phyloP scores from a whole-genome alignment of 2,113 vertebrate species.

The Chlorodrepanis virens region DNA sequence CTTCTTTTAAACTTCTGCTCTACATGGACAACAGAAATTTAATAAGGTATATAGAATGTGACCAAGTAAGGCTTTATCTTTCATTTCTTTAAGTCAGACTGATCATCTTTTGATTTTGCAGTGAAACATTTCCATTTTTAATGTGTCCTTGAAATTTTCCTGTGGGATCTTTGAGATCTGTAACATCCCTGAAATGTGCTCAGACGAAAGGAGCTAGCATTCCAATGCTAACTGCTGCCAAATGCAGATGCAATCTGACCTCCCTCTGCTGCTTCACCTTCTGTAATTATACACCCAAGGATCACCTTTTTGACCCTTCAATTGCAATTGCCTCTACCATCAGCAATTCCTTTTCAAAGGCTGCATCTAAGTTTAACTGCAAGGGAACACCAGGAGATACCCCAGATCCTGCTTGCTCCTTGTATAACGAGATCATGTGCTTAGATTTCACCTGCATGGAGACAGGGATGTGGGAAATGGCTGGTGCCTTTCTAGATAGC shows the following conservation, averaged over 20 bases:
- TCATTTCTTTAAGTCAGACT: background rate
- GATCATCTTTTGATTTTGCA: background rate
- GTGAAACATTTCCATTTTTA: background rate
- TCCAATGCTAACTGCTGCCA: background rate
- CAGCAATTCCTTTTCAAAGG: constrained; percentile 19
- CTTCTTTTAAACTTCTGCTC: background rate
- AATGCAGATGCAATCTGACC: constrained; percentile 24
- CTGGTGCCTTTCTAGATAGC: background rate
- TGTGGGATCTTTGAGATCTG: background rate
- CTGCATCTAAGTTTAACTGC: background rate
- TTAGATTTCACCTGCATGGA: constrained; percentile 33
- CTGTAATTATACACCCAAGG: constrained; percentile 36
- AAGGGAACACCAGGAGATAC: constrained; percentile 40
- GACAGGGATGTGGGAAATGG: background rate
- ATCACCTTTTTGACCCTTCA: constrained; percentile 28
- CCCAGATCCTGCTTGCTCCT: constrained; percentile 1
- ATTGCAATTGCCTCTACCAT: background rate
- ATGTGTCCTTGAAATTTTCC: background rate
- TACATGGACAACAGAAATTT: background rate
- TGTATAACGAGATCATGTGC: background rate
- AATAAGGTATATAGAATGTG: background rate
- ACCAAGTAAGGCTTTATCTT: background rate
- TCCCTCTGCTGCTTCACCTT: constrained; percentile 13
- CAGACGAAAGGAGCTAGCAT: background rate
- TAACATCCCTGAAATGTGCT: background rate